Conservation (phyloP, 2,888 invertebrate genomes). For the Malachius bipustulatus region DNA sequence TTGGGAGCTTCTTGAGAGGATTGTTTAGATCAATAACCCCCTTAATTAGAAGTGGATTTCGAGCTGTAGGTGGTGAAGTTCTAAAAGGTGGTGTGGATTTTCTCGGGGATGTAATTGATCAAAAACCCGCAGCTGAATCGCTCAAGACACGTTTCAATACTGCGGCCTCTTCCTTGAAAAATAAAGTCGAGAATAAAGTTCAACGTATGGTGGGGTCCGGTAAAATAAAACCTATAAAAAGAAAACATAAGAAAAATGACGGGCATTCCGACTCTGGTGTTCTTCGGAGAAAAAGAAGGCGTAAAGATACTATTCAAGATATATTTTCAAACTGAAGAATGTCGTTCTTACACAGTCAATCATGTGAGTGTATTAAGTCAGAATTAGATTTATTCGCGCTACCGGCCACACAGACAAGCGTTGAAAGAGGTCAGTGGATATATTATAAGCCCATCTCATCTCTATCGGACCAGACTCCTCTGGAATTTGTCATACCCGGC, state of each 20-base stretch:
- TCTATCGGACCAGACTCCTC: conserved; percentile 18
- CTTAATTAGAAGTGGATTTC: background rate
- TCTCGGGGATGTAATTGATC: background rate
- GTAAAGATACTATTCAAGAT: conserved; percentile 9
- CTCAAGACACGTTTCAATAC: background rate
- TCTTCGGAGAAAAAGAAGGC: too few species aligned
- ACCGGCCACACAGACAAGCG: conserved; percentile 21
- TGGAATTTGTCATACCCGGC: conserved; percentile 22
- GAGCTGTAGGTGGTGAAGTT: background rate
- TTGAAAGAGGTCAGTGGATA: conserved; percentile 19
- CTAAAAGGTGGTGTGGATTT: background rate
- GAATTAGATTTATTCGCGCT: conserved; percentile 21
- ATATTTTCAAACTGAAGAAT: conserved; percentile 15
- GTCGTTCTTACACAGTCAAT: conserved; percentile 18
- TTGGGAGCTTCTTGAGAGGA: conserved; percentile 2
- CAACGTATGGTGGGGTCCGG: background rate
- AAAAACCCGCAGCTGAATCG: background rate
- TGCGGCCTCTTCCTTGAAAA: background rate
- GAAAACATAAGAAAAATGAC: too few species aligned
- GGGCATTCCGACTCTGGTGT: too few species aligned
- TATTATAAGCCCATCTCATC: conserved; percentile 22
- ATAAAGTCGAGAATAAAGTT: background rate
- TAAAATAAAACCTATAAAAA: too few species aligned
- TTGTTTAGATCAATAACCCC: background rate
- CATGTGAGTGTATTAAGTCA: conserved; percentile 19